Percentiles rank a stretch among this genome's conserved stretches.
Conservation (phyloP, 1,140 invertebrate genomes). For the Aphelenchoides avenae region DNA sequence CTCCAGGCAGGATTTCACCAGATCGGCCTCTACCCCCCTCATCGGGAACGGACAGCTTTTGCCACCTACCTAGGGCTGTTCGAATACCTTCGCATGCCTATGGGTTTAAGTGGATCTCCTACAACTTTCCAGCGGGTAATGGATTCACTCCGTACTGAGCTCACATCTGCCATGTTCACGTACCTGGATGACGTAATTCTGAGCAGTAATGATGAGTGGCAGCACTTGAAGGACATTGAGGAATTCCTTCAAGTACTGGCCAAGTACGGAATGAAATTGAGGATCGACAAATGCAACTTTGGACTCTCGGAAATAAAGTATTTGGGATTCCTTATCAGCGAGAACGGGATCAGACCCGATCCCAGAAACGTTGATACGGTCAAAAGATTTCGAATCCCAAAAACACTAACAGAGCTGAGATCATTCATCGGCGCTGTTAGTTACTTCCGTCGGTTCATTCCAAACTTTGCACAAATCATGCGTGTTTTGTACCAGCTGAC, state of each 20-base stretch:
- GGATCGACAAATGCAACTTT: conserved; percentile 20
- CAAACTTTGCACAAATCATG: conserved; percentile 11
- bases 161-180: conserved; percentile 12
- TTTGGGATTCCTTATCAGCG: conserved; percentile 16
- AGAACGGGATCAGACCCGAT: conserved; percentile 15
- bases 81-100: conserved; percentile 11
- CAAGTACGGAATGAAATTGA: conserved; percentile 9
- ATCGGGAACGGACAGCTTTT: conserved; percentile 19
- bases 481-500: conserved; percentile 17
- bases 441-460: conserved; percentile 23
- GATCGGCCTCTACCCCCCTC: not conserved
- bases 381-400: conserved; percentile 8
- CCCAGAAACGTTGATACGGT: conserved; percentile 11
- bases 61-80: conserved; percentile 1
- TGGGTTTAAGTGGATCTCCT: conserved; percentile 17
- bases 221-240: conserved; percentile 17
- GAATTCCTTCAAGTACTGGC: conserved; percentile 2
- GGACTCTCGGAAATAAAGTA: conserved; percentile 10
- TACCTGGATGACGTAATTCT: conserved; percentile 30
- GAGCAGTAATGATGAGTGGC: not conserved
- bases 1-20: conserved; percentile 18
- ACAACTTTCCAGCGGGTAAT: conserved; percentile 13
- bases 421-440: conserved; percentile 16
- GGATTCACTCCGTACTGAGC: conserved; percentile 10
- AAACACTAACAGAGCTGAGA: conserved; percentile 18